Base-by-base conservation (phyloP, 2,113 vertebrate genomes). In the Microcebus tavaratra region DNA sequence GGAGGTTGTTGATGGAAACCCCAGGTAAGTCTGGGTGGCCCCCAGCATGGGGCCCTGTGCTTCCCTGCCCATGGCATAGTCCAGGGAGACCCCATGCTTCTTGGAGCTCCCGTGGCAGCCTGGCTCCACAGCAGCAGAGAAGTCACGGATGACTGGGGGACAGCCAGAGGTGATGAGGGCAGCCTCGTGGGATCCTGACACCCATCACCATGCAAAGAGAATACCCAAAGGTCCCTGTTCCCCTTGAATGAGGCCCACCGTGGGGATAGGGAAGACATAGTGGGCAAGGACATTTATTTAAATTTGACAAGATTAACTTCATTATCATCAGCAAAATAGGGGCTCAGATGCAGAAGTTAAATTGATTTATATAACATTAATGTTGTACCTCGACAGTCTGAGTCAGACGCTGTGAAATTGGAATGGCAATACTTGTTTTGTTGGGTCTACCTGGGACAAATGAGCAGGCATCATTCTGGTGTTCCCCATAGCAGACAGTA, bases 341-440 rank as follows among this genome's bases (percentile, higher is more conserved):
- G 25, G 34, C 73, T 92, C 63, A 61, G 70, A 53, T 82, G 81
- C 7, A 42, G 17, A 95, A 53, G 53, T 86, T 76, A 90, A 88
- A 73, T 10, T 20, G 39, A 18, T 67, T 65, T 89, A 15, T 50
- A 31, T 55, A 65, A 50, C 93, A 94, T 80, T 73, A 84, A 67
- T 50, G 39, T 55, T 55, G 68, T 42, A 50, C 15, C 23, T 57
- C 85, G 93, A 57, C 42, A 80, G n/a, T 65, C 45, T 75, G 48
- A 55, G 20, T 50, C 70, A 85, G 80, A 85, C 20, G 34, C 63
- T 82, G 20, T 96, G 79, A 25, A 57, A 85, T n/a, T 65, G 6
- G 7, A 78, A 82, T 17, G 39, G 59, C 29, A 61, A 0, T 34
- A 27, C 17, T 20, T 31, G 11, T 48, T 80, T 75, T 31, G 7